These are phyloP conservation scores for Euzophera pinguis DNA, from an alignment of 2,888 invertebrate genomes.

Conservation along the genomic window DNA sequence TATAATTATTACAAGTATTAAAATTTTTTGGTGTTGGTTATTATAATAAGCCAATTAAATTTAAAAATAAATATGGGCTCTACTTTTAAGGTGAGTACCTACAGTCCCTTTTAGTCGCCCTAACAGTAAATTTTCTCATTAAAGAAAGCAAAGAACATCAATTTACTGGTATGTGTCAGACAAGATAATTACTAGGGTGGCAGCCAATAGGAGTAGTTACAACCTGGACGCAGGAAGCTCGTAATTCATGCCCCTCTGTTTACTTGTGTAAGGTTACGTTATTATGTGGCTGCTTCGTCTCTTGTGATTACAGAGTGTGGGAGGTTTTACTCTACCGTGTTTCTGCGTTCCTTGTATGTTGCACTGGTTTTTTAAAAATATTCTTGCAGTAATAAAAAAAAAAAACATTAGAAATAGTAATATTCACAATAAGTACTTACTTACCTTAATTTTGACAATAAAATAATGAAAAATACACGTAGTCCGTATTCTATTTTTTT, in stretches of 20 bases:
- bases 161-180: conserved; percentile 25
- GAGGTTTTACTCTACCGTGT: not conserved
- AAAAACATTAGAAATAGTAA: not conserved
- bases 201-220: conserved; percentile 38
- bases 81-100: too few species aligned
- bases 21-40: too few species aligned
- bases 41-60: too few species aligned
- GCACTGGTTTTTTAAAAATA: too few species aligned
- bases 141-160: not conserved
- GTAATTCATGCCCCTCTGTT: conserved; percentile 42
- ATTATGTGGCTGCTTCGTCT: not conserved
- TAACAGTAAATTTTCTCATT: not conserved
- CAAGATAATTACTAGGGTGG: conserved; percentile 38
- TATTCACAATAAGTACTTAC: too few species aligned
- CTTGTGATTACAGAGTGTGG: not conserved
- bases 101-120: not conserved
- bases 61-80: too few species aligned
- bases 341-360: too few species aligned
- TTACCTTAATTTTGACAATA: too few species aligned
- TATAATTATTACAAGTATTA: too few species aligned
- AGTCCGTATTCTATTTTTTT: too few species aligned
- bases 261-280: conserved; percentile 18
- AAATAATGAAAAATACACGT: too few species aligned
- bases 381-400: too few species aligned
- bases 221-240: conserved; percentile 39